Percentiles rank a stretch among this genome's conserved stretches.
phyloP scores from a whole-genome alignment of 2,113 vertebrate species.

The Progne subis region DNA sequence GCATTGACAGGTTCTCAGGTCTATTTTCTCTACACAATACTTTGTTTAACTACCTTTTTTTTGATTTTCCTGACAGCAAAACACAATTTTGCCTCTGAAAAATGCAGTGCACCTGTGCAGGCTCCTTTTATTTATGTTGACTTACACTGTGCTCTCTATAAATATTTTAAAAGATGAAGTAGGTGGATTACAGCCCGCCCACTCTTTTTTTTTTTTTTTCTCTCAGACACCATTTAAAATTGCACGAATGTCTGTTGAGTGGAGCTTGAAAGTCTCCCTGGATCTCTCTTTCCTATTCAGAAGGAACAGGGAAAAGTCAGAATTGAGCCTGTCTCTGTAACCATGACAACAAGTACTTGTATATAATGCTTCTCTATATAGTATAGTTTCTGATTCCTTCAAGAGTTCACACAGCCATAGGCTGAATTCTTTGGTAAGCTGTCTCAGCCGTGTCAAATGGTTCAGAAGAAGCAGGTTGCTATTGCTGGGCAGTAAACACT shows the following conservation, averaged over 20 bases:
- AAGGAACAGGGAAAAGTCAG: not conserved
- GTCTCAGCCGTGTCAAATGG: not conserved
- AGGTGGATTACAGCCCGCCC: conserved; percentile 3
- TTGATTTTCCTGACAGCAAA: conserved; percentile 22
- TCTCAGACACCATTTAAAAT: not conserved
- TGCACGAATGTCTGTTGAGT: not conserved
- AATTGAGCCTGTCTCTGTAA: conserved; percentile 30
- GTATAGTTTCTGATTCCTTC: conserved; percentile 3
- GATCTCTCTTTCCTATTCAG: conserved; percentile 5
- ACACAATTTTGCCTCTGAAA: conserved; percentile 11
- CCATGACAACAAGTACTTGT: conserved; percentile 48
- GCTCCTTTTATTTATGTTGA: conserved; percentile 29
- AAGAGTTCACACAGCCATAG: not conserved
- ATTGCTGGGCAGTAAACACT: not conserved
- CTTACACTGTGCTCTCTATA: not conserved
- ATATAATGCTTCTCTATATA: not conserved
- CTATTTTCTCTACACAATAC: not conserved
- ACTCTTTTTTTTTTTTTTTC: not conserved
- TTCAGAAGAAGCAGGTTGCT: not conserved
- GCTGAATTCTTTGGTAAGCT: conserved; percentile 18
- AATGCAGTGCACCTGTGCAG: not conserved
- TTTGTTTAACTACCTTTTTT: conserved; percentile 18
- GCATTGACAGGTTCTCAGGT: not conserved
- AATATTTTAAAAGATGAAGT: conserved; percentile 50
- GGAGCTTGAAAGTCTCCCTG: conserved; percentile 14